Base-by-base conservation (phyloP, 2,797 vertebrate species). In the Paramormyrops hopkinsi region DNA sequence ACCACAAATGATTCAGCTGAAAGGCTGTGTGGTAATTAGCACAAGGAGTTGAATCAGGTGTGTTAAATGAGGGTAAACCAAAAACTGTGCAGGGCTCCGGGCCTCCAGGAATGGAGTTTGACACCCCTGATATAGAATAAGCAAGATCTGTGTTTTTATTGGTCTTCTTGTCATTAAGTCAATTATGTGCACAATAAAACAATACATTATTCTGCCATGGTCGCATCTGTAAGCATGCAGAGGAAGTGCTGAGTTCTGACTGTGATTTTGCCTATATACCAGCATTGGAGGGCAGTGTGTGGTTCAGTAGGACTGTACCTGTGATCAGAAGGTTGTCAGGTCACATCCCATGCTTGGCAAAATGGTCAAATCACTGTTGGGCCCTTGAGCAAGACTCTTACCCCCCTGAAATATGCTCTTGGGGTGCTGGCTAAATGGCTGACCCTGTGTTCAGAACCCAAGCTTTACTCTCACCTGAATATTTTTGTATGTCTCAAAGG, bases 81-180 rank as follows among this genome's bases (percentile, higher is more conserved):
- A 56, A 56, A 56, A n/a, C n/a, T 22, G n/a, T 59, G 54, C 54
- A 59, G 54, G 19, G 54, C 54, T 59, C n/a, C 6, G 6, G n/a
- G 6, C n/a, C 54, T 22, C 54, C 54, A 8, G 54, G 19, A 59
- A n/a, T 54, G 53, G 17, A 19, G 17, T 59, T n/a, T 59, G 56
- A 59, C n/a, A 22, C n/a, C 56, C 56, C 56, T 22, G 56, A 59
- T 59, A 8, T 22, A 59, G 56, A 22, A n/a, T 59, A 59, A 59
- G 83, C 93, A 91, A 92, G 93, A 92, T 93, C 91, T 88, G 89
- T 89, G 29, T 93, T 91, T 94, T 94, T 94, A 93, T 94, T 91
- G 91, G 90, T 86, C 90, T 95, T 94, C 90, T 95, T 94, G 92
- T 93, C 92, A 94, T 94, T 93, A 92, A 94, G 93, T 94, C 94